Base-by-base conservation (phyloP, 2,888 invertebrate species). In the Lagria hirta region DNA sequence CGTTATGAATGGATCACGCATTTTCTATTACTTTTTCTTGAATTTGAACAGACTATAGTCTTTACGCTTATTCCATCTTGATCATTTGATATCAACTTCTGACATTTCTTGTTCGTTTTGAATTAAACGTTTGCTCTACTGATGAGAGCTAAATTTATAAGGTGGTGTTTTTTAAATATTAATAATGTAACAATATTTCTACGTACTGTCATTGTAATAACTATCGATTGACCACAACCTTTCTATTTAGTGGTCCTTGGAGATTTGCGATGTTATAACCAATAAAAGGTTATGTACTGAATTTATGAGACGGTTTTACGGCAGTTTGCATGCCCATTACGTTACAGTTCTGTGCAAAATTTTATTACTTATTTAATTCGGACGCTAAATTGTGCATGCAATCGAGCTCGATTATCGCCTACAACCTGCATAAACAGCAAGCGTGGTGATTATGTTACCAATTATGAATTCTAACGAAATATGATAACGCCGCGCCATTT, bases 291-390 rank as follows among this genome's bases (percentile, higher is more conserved):
- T 41, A 33, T 27, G 34, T 41, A 41, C 27, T 23, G 41, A 20
- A 41, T 34, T 41, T 34, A 41, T 27, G 33, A 10, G 16, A 18
- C 20, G 40, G 23, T 30, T 40, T 40, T 40, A 40, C 24, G 40
- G 13, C 17, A 23, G 40, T 40, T 30, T 40, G 40, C 32, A 32
- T 40, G 30, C 30, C 38, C 40, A 12, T 32, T 40, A 24, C 35
- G 26, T 20, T 21, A 28, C 28, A 29, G 37, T 11, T 29, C 29
- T 22, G 37, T 8, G 28, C 29, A 13, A 35, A 35, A 38, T 38
- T 38, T 38, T 38, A 38, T 38, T 38, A 38, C 37, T 38, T 38
- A 38, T 38, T 38, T 38, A 38, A 38, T 38, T 38, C 29, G 7
- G 22, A 13, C 16, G 11, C 16, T 38, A 38, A 38, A 38, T 37